These are phyloP conservation scores for Craniophora ligustri DNA, from an alignment of 2,888 invertebrate genomes.

Conservation along the genomic window DNA sequence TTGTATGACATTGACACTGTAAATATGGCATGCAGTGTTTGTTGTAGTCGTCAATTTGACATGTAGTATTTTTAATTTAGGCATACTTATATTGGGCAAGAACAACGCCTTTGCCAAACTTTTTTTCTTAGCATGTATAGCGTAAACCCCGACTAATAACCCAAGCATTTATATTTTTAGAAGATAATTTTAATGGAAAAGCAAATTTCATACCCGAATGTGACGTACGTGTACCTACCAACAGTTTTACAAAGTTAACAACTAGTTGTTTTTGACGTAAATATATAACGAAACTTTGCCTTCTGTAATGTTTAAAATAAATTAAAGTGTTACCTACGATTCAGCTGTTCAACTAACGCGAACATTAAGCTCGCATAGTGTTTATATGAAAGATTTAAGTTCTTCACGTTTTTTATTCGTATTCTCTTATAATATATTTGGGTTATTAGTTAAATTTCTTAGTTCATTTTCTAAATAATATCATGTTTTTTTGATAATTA, in stretches of 20 bases:
- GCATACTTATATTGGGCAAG: constrained; percentile 4
- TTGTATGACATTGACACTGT: constrained; percentile 52
- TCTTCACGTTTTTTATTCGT: constrained; percentile 13
- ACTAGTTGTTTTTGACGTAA: constrained; percentile 39
- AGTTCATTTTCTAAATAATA: not conserved
- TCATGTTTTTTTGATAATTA: not conserved
- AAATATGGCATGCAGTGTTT: constrained; percentile 51
- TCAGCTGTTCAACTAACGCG: constrained; percentile 41
- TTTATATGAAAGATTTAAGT: constrained; percentile 36
- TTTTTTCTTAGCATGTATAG: constrained; percentile 8
- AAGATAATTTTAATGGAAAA: not conserved
- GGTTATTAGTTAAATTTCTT: constrained; percentile 17
- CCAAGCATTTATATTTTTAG: constrained; percentile 7
- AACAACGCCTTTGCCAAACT: constrained; percentile 9
- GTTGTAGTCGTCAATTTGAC: constrained; percentile 44
- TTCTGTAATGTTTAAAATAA: constrained; percentile 29
- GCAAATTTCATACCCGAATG: constrained; percentile 15
- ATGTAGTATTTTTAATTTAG: constrained; percentile 13
- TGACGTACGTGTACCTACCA: not conserved
- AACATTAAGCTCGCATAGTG: constrained; percentile 28
- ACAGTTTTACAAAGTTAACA: constrained; percentile 19
- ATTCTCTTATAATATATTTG: constrained; percentile 11
- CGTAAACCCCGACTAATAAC: constrained; percentile 15
- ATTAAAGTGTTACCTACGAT: constrained; percentile 22
- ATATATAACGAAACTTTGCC: constrained; percentile 20